Evolutionary conservation across 2,797 vertebrate species (phyloP), one percentile per base, ranked within the genome.

Genomic region (Clarias platycephalus): DNA sequence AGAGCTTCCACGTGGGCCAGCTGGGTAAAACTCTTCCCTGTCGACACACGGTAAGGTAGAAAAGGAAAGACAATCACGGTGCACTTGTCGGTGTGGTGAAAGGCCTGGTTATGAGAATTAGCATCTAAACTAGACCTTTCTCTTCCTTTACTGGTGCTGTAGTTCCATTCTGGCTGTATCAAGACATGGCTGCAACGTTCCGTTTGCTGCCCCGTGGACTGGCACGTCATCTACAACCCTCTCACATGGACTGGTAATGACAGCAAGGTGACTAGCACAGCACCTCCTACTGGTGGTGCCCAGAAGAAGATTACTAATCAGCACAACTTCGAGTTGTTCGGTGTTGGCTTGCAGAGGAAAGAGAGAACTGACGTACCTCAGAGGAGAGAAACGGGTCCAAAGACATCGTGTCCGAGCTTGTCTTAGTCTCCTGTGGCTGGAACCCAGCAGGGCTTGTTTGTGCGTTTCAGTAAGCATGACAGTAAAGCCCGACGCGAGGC

Each of bases 111-210:
- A 31, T 57, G 31, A 57, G 4, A 76, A 57, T 62, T 64, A 66
- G 9, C 0, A n/a, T 40, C 49, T 60, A 28, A 55, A 62, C 20
- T 79, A 60, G 31, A 75, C 26, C 26, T 34, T 68, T n/a, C 70
- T 9, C 85, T 37, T 72, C 10, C 84, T 12, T 55, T 74, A 31
- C 10, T 81, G 58, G 83, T 83, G 88, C 87, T 85, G 58, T 86
- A 96, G 95, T 96, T 96, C 88, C 94, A 96, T 80, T 83, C 87
- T 64, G 91, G 90, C 86, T 95, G 94, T 84, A 93, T 93, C 83
- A 93, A 96, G 81, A 66, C 26, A 34, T 94, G 94, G 91, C 88
- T 96, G 71, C 72, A 81, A 57, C 89, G 89, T 83, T 91, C 90
- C 58, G 95, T 92, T 88, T 88, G 90, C 44, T 94, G 93, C 86